Evolutionary conservation across 2,797 vertebrate genomes (phyloP), one percentile per base, ranked within the genome.

Genomic region (Limnodromus scolopaceus): DNA sequence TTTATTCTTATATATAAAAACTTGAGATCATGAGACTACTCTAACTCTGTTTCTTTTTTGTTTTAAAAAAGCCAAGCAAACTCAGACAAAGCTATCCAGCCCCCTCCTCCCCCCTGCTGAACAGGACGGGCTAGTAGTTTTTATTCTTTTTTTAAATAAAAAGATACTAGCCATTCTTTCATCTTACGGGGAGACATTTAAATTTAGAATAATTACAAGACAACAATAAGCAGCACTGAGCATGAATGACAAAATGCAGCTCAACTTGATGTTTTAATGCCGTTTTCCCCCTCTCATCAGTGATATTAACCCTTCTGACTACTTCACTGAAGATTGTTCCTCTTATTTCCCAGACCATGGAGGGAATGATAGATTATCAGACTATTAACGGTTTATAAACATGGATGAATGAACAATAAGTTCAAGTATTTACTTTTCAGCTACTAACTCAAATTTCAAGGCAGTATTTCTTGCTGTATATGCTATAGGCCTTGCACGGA

Each of bases 401-500:
- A 17, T 22, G 25, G 57, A 28, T 91, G 68, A 76, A 84, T 66
- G 51, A 87, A 70, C 19, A 58, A 11, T 57, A 70, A 74, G 12
- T 74, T 69, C 57, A 79, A 88, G 60, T 34, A 78, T 87, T 30
- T 82, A 48, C 93, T 86, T 86, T 89, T 92, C 27, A 51, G 77
- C 76, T 58, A 45, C 57, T 63, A 57, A 82, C 71, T 95, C 70
- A 20, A 38, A 72, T 90, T 93, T 91, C 76, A 90, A 94, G 83
- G 45, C 2, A 96, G 12, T 71, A 71, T 94, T 95, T 94, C 81
- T 96, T 93, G 45, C 74, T 97, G 89, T 46, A 15, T 75, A 89
- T 91, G 63, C 77, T 81, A 94, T 13, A 97, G 97, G 96, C 96
- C 97, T 94, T 86, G 60, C 55, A 84, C 90, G 71, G 87, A 96